Evolutionary conservation across 2,888 invertebrate species (phyloP), one percentile per base, ranked within the genome.

Genomic region (Sesia apiformis): DNA sequence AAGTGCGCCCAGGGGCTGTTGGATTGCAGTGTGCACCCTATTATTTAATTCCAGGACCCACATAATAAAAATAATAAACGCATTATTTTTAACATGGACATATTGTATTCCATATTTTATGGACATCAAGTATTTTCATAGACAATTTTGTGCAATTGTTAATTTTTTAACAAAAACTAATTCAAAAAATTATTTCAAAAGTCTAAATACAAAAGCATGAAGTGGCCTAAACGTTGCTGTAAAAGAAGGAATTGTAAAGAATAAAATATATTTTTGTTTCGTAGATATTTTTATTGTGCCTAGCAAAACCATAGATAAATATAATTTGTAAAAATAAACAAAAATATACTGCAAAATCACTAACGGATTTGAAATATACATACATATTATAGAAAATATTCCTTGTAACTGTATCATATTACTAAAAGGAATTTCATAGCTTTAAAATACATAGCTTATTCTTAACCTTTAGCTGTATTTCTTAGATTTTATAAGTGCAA

Each of bases 341-440:
- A 73, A 66, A 63, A 51, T 38, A 53, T 76, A 84, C 86, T 87
- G 86, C 86, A 87, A 82, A 74, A 65, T 74, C 87, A 87, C 87
- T 85, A 80, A 87, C 59, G 87, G 87, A 88, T 88, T 88, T 88
- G 87, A 87, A 77, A 77, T 67, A 61, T 70, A 63, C 71, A 72
- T 71, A 66, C 66, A 76, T 72, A 74, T 58, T 64, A 67, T 69
- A 65, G 57, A 69, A 68, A 64, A 63, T 61, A 73, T 72, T 71
- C 72, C 71, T 72, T 71, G 58, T 56, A 58, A 59, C 61, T 70
- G 66, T 72, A 73, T 62, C 61, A 71, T 72, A 74, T 65, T 39
- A 63, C 63, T 58, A 63, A 76, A n/a, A 70, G 72, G 72, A 72
- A 74, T 78, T 73, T 69, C 67, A 69, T 78, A 81, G 76, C 72